Evolutionary conservation across 2,888 invertebrate genomes (phyloP), one percentile per base, ranked within the genome.

Genomic region (Sipunculus nudus): DNA sequence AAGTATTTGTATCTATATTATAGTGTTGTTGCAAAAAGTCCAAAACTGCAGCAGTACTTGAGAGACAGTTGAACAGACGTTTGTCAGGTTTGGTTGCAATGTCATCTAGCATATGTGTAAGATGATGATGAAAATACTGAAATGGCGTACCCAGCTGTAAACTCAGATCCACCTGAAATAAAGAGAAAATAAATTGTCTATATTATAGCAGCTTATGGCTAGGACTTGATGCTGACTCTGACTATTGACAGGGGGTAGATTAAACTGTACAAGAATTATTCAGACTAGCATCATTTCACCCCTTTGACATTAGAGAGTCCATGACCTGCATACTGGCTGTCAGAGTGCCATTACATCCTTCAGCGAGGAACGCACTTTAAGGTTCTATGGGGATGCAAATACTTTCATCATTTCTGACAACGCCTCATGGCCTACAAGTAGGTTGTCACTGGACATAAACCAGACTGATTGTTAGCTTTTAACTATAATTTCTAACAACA

Each of bases 61-160:
- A 38, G 1, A 70, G 48, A 21, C 65, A 43, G 35, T 96, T 96
- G 77, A 97, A 95, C 49, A 89, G 84, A 68, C 88, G 86, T 75
- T 92, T 89, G 74, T 92, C 89, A 50, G 87, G 84, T 75, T 90
- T 91, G 0, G 89, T 87, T 71, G 96, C 86, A 39, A 91, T 80
- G 82, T 90, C 91, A 75, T 95, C 94, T 75, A 94, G 87, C 98
- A 98, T 98, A 81, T 94, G 96, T 52, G 94, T 93, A 65, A 98
- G 87, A 85, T 98, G 98, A 81, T 97, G 96, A 85, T 98, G 98
- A 77, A 97, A 94, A 78, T 89, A 90, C 70, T 92, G 89, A 82
- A 92, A 96, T 52, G 89, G 88, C 57, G 92, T 88, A 57, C 91
- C 88, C 65, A 86, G 84, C 26, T 88, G 86, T 43, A 86, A 78